Base-by-base conservation (phyloP, 2,888 invertebrate genomes). In the Drosophila prostipennis region DNA sequence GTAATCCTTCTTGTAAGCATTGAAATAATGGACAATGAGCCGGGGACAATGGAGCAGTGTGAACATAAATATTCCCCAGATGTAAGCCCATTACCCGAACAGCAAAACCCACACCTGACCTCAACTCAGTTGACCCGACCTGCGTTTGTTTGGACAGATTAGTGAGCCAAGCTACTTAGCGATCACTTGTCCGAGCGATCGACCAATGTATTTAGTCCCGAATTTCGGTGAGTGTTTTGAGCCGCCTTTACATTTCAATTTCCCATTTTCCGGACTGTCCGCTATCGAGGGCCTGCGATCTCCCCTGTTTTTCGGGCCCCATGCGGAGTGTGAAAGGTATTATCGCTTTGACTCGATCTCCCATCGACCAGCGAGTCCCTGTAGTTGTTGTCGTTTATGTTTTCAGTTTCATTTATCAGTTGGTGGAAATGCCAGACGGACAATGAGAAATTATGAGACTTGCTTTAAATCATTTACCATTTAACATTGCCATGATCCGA, bases 361-460 rank as follows among this genome's bases (percentile, higher is more conserved):
- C 48, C 26, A 26, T 26, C 26, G 26, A 26, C 26, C 26, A 26
- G 26, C 26, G 26, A 37, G 36, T 55, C 56, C 37, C 54, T 68
- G 55, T 56, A 74, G 80, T 78, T 77, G 80, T 80, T 84, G 84
- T 69, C 79, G 74, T 67, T 80, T 86, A 67, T 77, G 84, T 87
- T 85, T 80, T 82, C 63, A 64, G 60, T 77, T 80, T 75, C 76
- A 83, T 83, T 85, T 87, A 89, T 89, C 82, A 85, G 87, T 80
- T 72, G 72, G 68, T 80, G 74, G 72, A 83, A 83, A 74, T 74
- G 78, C 72, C 73, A 71, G 77, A 51, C 49, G 77, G 86, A 89
- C 89, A 89, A 89, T 89, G 82, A 74, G 67, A 80, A 86, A 89
- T 87, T 89, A 87, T 89, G 87, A 88, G 77, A 71, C 77, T 89